Evolutionary conservation across 2,888 invertebrate genomes (phyloP).

Genomic region (Platycnemis pennipes): DNA sequence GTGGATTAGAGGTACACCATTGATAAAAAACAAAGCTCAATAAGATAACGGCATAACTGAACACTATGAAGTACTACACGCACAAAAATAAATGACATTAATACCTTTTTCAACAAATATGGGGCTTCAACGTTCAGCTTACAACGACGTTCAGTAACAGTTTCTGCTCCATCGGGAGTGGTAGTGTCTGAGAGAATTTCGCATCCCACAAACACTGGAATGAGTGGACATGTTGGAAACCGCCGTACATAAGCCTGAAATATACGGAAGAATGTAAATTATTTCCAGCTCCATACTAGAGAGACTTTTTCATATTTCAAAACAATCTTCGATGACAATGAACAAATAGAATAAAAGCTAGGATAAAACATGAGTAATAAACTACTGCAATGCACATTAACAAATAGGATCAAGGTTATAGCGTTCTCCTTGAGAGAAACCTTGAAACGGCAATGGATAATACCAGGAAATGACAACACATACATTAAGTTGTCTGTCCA

Average conservation of each 20-base stretch:
- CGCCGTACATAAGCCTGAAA: conserved; percentile 94
- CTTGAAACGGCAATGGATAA: neutral
- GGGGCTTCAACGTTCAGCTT: conserved; percentile 96
- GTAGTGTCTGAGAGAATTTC: conserved; percentile 89
- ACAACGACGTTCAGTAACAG: conserved; percentile 91
- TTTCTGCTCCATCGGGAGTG: conserved; percentile 88
- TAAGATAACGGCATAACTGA: too few species aligned
- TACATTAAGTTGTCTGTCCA: neutral
- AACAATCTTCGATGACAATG: neutral
- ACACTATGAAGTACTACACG: too few species aligned
- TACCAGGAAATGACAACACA: neutral
- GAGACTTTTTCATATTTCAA: neutral
- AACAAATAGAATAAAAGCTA: neutral
- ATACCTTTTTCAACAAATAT: conserved; percentile 94
- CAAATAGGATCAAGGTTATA: neutral
- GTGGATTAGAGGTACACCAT: too few species aligned
- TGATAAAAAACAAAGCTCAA: too few species aligned
- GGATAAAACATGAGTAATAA: neutral
- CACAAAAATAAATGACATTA: neutral
- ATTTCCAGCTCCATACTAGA: conserved; percentile 51
- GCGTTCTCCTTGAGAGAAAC: neutral
- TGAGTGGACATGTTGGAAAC: conserved; percentile 96
- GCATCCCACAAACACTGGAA: conserved; percentile 95
- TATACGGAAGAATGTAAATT: conserved; percentile 73
- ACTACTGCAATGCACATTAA: neutral